Conservation (phyloP, 2,113 vertebrate species). For the Meleagris gallopavo region DNA sequence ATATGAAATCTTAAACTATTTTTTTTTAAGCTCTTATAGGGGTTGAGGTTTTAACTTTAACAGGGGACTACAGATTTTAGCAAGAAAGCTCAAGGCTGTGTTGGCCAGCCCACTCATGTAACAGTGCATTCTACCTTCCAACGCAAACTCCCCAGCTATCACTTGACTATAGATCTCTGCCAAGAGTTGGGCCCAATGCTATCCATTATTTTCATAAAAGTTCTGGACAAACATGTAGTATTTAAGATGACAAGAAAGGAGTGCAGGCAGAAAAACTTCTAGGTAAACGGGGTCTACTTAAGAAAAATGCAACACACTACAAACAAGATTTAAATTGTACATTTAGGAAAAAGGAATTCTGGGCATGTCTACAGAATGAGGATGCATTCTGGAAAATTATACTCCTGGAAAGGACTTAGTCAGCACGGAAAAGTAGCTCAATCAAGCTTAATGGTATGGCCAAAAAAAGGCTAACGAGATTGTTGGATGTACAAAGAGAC, state of each 20-base stretch:
- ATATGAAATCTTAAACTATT: not conserved
- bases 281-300: not conserved
- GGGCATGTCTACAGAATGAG: not conserved
- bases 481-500: conserved; percentile 45
- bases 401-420: conserved; percentile 55
- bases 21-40: not conserved
- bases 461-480: conserved; percentile 59
- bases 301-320: not conserved
- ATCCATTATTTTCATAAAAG: not conserved
- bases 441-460: conserved; percentile 62
- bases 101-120: not conserved
- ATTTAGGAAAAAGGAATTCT: conserved; percentile 22
- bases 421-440: conserved; percentile 40
- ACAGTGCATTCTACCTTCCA: not conserved
- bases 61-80: not conserved
- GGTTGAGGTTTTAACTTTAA: not conserved
- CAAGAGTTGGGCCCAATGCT: not conserved
- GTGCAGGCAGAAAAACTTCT: not conserved
- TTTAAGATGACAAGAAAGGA: not conserved
- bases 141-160: not conserved
- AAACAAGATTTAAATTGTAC: not conserved
- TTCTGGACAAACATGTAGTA: not conserved
- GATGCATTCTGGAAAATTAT: conserved; percentile 35
- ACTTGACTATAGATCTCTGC: not conserved
- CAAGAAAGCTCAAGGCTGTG: not conserved